These are phyloP conservation scores for Paradisaea rubra DNA, from an alignment of 2,113 vertebrate species.

Conservation along the genomic window DNA sequence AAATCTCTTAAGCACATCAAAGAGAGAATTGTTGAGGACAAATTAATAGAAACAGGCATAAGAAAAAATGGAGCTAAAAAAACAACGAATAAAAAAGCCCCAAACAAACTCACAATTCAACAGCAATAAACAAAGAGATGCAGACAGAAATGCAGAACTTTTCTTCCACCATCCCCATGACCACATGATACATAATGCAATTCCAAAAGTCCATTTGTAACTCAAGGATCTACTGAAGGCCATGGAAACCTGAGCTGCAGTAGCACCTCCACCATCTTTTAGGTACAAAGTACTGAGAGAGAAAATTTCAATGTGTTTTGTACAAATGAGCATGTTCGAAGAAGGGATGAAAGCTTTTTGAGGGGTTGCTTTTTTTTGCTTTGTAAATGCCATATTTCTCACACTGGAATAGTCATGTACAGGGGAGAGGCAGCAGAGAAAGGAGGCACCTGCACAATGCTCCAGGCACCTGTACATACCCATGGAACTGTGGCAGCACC, in stretches of 20 bases:
- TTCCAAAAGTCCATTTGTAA: not conserved
- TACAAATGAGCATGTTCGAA: accelerated
- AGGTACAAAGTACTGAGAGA: not conserved
- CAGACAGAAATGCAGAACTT: not conserved
- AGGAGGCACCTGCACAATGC: not conserved
- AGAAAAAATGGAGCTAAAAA: not conserved
- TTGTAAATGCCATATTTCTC: not conserved
- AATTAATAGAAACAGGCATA: not conserved
- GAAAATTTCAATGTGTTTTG: not conserved
- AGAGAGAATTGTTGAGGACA: not conserved
- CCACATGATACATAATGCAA: not conserved
- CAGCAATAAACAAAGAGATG: not conserved
- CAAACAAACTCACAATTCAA: not conserved
- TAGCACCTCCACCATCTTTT: not conserved
- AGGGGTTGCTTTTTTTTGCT: not conserved
- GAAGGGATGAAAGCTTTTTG: not conserved
- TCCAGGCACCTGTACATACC: not conserved
- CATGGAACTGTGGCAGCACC: not conserved
- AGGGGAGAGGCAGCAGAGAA: not conserved
- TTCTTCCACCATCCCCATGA: not conserved
- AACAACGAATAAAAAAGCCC: not conserved
- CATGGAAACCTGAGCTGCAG: not conserved
- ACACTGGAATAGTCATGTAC: not conserved
- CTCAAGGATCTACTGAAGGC: not conserved
- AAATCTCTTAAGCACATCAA: not conserved